A percentile compares a stretch with the other conserved stretches of the same genome.
Conservation (phyloP, 2,113 vertebrate species). For the Aphyosemion australe region DNA sequence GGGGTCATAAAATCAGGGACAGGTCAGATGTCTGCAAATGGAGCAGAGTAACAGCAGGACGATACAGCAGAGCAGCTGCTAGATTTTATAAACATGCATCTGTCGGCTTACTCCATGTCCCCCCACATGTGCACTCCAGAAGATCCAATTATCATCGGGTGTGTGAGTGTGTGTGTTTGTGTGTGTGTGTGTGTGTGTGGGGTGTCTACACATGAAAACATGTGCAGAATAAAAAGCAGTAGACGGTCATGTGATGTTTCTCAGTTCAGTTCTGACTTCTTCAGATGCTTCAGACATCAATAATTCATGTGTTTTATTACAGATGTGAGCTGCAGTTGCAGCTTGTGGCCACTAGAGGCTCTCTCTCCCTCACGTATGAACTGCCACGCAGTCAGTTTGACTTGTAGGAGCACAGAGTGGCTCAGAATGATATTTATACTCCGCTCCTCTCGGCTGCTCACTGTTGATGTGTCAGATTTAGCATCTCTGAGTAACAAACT, state of each 20-base stretch:
- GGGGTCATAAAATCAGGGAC: slow-evolving; percentile 1
- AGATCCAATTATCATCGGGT: not conserved
- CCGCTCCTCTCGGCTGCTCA: slow-evolving; percentile 3
- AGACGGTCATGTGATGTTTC: not conserved
- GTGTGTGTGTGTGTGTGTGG: too few species aligned
- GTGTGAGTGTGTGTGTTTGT: not conserved
- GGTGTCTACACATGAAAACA: not conserved
- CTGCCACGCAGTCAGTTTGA: not conserved
- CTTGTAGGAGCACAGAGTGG: slow-evolving; percentile 10
- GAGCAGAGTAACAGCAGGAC: slow-evolving; percentile 1
- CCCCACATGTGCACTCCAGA: not conserved
- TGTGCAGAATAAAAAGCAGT: not conserved
- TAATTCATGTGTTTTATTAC: not conserved
- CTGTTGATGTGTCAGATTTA: not conserved
- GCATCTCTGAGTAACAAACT: too few species aligned
- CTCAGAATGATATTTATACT: not conserved
- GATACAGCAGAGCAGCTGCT: slow-evolving; percentile 6
- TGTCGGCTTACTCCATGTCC: not conserved
- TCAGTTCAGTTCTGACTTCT: not conserved
- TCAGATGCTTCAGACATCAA: not conserved
- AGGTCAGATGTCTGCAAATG: slow-evolving; percentile 10
- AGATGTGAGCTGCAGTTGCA: slow-evolving; percentile 16
- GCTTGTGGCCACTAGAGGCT: slow-evolving; percentile 64
- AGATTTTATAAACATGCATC: not conserved
- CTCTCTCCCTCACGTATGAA: slow-evolving; percentile 51